Evolutionary conservation across 2,888 invertebrate genomes (phyloP), one percentile per base, ranked within the genome.

Genomic region (Nemoura dubitans): DNA sequence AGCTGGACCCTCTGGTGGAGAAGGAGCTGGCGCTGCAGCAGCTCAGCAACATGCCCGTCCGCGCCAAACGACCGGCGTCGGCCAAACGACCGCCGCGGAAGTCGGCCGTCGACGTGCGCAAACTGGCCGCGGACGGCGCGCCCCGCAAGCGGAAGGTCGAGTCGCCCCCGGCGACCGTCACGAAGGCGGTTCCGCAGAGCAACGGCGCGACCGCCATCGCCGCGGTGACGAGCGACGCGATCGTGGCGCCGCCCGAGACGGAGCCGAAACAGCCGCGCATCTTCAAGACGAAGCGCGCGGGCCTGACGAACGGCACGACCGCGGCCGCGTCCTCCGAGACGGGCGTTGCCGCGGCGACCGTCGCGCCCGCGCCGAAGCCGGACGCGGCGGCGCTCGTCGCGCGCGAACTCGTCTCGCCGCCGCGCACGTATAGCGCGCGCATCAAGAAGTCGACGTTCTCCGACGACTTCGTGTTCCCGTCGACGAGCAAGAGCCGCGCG

Each of bases 11-110:
- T 10, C 90, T 91, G 26, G 89, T 92, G 42, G 94, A 94, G 89
- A 91, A 93, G 28, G 93, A 94, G 90, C 90, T 94, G 27, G 94
- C 94, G 0, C 89, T 94, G 83, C 93, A 94, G 89, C 94, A 94
- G 89, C 91, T 94, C 5, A 91, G 81, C 30, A 30, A 27, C 2
- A 81, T 81, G 81, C 81, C 81, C 1, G 14, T n/a, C 5, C 76
- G n/a, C 6, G 3, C 36, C 5, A 36, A 36, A 10, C 3, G 5
- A 21, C 76, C 25, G 78, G 78, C 7, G 3, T 16, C 76, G 7
- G 26, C 36, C 3, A 36, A 36, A 36, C 3, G 10, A 10, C 21
- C 26, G 5, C 30, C 25, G 28, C n/a, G 76, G 59, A 85, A 85
- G 84, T 76, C 14, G 82, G 87, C 84, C 5, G 10, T 2, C 6